phyloP scores from a whole-genome alignment of 2,797 vertebrate species.

The Catharus ustulatus region DNA sequence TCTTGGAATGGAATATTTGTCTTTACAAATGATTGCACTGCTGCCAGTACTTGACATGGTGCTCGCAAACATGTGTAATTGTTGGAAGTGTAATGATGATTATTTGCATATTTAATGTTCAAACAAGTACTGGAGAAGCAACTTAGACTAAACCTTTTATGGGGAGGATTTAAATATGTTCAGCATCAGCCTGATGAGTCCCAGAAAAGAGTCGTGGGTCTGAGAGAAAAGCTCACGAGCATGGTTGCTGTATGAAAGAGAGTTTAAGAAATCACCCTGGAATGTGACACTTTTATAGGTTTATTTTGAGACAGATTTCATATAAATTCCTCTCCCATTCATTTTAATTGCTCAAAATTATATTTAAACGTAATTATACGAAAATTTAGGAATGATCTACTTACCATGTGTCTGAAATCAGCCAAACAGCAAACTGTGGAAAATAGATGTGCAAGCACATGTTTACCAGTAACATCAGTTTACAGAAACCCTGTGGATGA shows the following conservation, averaged over 20 bases:
- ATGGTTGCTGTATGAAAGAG: conserved; percentile 26
- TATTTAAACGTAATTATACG: conserved; percentile 30
- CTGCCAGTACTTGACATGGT: conserved; percentile 85
- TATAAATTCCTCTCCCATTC: conserved; percentile 49
- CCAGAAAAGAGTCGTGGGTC: conserved; percentile 67
- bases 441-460: conserved; percentile 32
- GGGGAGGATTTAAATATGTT: conserved; percentile 77
- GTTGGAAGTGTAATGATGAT: conserved; percentile 86
- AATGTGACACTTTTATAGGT: neutral
- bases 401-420: conserved; percentile 59
- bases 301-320: conserved; percentile 60
- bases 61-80: conserved; percentile 87
- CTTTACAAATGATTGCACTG: conserved; percentile 86
- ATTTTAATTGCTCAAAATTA: conserved; percentile 62
- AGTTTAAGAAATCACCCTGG: conserved; percentile 21
- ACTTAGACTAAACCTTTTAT: conserved; percentile 81
- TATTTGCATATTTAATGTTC: conserved; percentile 89
- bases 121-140: conserved; percentile 82
- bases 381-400: conserved; percentile 49
- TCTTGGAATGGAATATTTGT: conserved; percentile 94
- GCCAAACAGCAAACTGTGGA: conserved; percentile 25
- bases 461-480: conserved; percentile 25
- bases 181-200: conserved; percentile 72
- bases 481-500: neutral
- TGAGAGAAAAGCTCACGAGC: conserved; percentile 41